Evolutionary conservation across 2,113 vertebrate species (phyloP), one percentile per base, ranked within the genome.

Genomic region (Ammodytes dubius): DNA sequence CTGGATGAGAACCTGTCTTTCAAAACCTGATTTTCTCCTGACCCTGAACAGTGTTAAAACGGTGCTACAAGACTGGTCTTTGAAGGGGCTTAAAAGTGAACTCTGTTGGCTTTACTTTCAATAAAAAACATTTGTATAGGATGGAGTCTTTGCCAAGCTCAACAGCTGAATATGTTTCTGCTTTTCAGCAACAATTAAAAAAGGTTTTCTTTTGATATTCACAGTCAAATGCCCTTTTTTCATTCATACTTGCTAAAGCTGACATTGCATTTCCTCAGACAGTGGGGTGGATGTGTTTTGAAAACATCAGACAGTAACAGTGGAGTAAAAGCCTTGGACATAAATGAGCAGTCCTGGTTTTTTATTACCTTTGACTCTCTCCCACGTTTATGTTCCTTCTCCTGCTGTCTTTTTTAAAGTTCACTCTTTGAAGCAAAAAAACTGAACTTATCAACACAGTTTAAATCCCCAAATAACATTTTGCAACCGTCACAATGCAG

Each of bases 21-120:
- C 66, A 56, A 27, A 78, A 69, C 82, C 63, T 4, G 13, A 54
- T 74, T 85, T 78, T 75, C 85, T 67, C 47, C 59, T 81, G 79
- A 84, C 77, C 78, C 74, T 64, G 40, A 71, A 74, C 37, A 1
- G 61, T 37, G 45, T 87, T 76, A 76, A 81, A 77, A 69, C 2
- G n/a, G 19, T 69, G 54, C 40, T 57, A 2, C 12, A 66, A 74
- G 73, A 42, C 49, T 19, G 66, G 19, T 46, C 46, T 54, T 17
- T 72, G 43, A 49, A n/a, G 43, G 77, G n/a, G 45, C 4, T 59
- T 40, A 64, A 17, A 45, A 6, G 9, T 19, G 14, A 53, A 63
- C 40, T 79, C 43, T 50, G 52, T 7, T 19, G 9, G 54, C 13
- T 76, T 59, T 35, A 40, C 17, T 42, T 70, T 65, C 50, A 80